Base-by-base conservation (phyloP, 2,113 vertebrate species). In the Osmerus eperlanus region DNA sequence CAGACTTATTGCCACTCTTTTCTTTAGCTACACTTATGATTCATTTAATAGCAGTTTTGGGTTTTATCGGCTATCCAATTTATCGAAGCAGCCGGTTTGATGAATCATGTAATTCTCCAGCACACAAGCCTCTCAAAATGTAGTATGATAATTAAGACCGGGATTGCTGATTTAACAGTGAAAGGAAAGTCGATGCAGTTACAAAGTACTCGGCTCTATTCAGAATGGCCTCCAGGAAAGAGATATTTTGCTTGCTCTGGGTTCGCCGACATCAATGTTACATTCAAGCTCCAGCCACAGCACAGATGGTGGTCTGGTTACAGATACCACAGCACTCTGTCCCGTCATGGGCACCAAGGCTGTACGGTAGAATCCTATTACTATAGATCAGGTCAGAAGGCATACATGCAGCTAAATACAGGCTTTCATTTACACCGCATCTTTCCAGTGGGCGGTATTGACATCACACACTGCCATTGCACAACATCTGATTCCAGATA, bases 31-130 rank as follows among this genome's bases (percentile, higher is more conserved):
- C 85, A 87, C 84, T 88, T 87, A 86, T 83, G 87, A 88, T 89
- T 87, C 84, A 87, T 89, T 87, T 87, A 86, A 89, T 87, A 84
- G 83, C 83, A 83, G 88, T 88, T 88, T 85, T 84, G 87, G 86
- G 87, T 85, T 88, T 85, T 86, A 89, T 87, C 84, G 83, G 86
- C 86, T 79, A 88, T 88, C 78, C 87, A 88, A 88, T 89, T 88
- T 89, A 87, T 87, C 84, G 84, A 80, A 88, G 88, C 78, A 83
- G 84, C 82, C 83, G 85, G 88, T 84, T 82, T 89, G 88, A 89
- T 89, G 86, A 89, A 89, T 88, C 83, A 82, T 84, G 88, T 91
- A 82, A 89, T 89, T 87, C 83, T 87, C 79, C 81, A 85, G 81
- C 83, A 78, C 83, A 80, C 83, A 69, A 81, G 79, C 82, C 86